phyloP scores from a whole-genome alignment of 2,113 vertebrate genomes.

The Menura novaehollandiae region DNA sequence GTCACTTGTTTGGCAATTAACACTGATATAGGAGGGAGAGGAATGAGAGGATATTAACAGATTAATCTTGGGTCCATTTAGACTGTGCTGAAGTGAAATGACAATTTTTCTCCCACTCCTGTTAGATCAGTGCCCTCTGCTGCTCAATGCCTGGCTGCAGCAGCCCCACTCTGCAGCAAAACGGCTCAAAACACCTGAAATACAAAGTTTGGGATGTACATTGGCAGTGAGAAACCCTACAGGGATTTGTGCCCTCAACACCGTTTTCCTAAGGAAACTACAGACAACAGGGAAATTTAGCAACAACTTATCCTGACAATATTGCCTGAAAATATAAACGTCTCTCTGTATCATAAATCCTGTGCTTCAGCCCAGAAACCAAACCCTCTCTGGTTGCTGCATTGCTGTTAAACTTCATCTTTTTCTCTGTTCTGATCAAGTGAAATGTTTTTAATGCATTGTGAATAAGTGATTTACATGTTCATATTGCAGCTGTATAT shows the following conservation, averaged over 20 bases:
- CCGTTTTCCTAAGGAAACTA: not conserved
- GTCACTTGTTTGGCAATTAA: slow-evolving; percentile 54
- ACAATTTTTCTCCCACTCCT: not conserved
- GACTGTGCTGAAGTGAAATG: not conserved
- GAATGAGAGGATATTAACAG: slow-evolving; percentile 52
- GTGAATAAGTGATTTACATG: not conserved
- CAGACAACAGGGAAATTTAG: not conserved
- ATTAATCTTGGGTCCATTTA: slow-evolving; percentile 25
- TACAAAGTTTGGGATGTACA: rapidly evolving
- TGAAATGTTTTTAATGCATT: rapidly evolving
- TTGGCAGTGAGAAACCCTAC: rapidly evolving
- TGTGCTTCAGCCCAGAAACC: not conserved
- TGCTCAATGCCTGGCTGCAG: not conserved
- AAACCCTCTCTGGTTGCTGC: not conserved
- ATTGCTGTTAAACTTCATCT: not conserved
- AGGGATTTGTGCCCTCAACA: not conserved
- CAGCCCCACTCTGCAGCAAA: not conserved
- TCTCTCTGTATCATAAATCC: not conserved
- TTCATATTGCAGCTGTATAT: not conserved
- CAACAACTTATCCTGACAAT: not conserved
- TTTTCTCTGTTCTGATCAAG: not conserved
- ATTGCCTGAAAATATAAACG: not conserved
- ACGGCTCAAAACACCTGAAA: rapidly evolving
- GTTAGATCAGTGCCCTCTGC: slow-evolving; percentile 66
- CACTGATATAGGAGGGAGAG: slow-evolving; percentile 38